Evolutionary conservation across 2,888 invertebrate genomes (phyloP), one percentile per base, ranked within the genome.

Genomic region (Synergus gifuensis): DNA sequence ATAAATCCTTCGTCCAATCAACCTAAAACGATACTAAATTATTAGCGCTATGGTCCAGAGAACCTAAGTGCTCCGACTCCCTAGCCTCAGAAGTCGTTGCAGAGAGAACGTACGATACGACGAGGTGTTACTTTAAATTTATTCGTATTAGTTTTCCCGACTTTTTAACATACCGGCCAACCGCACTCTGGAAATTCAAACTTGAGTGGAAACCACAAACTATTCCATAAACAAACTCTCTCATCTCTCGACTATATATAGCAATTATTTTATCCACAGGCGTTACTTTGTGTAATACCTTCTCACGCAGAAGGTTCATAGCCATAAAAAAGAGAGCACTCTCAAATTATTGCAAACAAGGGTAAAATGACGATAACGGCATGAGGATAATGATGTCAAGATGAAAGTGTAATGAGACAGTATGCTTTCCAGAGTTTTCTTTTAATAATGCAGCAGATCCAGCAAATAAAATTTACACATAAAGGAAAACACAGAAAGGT

Each of bases 11-110:
- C 81, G 82, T 89, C 88, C 90, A 90, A 90, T 90, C 90, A 89
- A 88, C 89, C 88, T 90, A 89, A 90, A 90, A 89, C 89, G 89
- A 87, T 89, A 88, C 88, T 90, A 89, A 90, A 90, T 90, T 90
- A 90, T 90, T 90, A 86, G 88, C 82, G 78, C 77, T 81, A 78
- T 80, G 76, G 81, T 77, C 80, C 73, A 78, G 81, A 79, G 85
- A 81, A 83, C 79, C 81, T 82, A 78, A 78, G 83, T 82, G 60
- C 76, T 80, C 79, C 79, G 18, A 54, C 73, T 73, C 73, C 73
- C 73, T 28, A 54, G 81, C 58, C 86, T 86, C 86, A 87, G 86
- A 87, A 87, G 86, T 87, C 85, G 82, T 81, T 83, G 69, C 76
- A 62, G 64, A 40, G 79, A 81, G 86, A 87, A 87, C 82, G 80